A percentile compares a stretch with the other conserved stretches of the same genome.
Evolutionary conservation across 2,888 invertebrate species (phyloP).

Genomic region (Drosophila meridionalis): DNA sequence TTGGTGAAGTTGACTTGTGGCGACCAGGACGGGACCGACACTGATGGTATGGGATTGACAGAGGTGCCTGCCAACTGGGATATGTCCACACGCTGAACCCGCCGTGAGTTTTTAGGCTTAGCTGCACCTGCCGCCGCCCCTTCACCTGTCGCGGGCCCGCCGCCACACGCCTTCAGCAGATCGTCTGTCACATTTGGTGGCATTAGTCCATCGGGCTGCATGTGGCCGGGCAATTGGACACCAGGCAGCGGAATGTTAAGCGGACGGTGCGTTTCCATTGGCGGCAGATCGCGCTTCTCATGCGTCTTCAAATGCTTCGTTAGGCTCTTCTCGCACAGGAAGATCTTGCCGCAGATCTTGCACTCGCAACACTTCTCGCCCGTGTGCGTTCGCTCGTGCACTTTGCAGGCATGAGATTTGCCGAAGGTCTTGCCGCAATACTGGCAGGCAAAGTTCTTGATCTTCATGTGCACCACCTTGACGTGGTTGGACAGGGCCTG

Average conservation of each 20-base stretch:
- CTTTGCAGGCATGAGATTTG: constrained; percentile 82
- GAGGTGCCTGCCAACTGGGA: constrained; percentile 81
- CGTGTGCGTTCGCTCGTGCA: constrained; percentile 82
- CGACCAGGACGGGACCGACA: constrained; percentile 82
- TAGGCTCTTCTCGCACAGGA: constrained; percentile 82
- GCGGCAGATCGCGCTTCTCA: constrained; percentile 79
- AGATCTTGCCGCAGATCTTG: constrained; percentile 82
- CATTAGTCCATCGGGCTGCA: constrained; percentile 49
- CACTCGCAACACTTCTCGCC: constrained; percentile 83
- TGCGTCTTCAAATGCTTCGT: constrained; percentile 83
- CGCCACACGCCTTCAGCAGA: constrained; percentile 78
- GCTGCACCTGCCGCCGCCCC: constrained; percentile 44
- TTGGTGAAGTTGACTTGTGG: constrained; percentile 84
- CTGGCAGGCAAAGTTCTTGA: constrained; percentile 82
- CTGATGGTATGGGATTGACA: constrained; percentile 82
- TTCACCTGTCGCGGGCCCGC: constrained; percentile 31
- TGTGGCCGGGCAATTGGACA: constrained; percentile 32
- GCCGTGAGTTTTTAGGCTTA: constrained; percentile 81
- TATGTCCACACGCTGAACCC: constrained; percentile 82
- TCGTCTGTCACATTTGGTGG: constrained; percentile 75
- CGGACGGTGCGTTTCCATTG: constrained; percentile 71
- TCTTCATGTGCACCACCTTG: constrained; percentile 82
- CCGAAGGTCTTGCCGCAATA: constrained; percentile 83
- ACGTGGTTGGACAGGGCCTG: constrained; percentile 82
- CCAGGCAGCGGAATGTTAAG: constrained; percentile 66